Percentiles rank a stretch among this genome's conserved stretches.
Evolutionary conservation across 2,888 invertebrate genomes (phyloP).

Genomic region (Nephrotoma flavescens): DNA sequence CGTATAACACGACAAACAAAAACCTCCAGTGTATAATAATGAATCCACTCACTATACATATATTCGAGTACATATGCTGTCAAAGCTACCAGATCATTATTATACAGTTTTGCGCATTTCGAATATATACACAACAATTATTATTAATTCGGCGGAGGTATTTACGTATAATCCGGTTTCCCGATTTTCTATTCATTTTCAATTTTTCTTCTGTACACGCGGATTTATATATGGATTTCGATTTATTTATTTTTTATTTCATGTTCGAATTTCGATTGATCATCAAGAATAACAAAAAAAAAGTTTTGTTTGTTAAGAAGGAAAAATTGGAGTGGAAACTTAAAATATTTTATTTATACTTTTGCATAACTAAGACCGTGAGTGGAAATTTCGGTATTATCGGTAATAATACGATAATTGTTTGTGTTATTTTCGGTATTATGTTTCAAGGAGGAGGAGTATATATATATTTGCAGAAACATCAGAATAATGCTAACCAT

Average conservation of each 20-base stretch:
- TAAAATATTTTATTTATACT: neutral
- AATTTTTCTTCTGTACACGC: neutral
- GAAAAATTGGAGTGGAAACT: neutral
- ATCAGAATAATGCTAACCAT: no score
- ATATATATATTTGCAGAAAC: no score
- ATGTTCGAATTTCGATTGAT: neutral
- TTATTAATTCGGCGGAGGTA: neutral
- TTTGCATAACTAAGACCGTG: neutral
- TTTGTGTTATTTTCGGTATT: no score
- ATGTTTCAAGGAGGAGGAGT: no score
- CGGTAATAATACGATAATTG: neutral
- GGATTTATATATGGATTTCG: neutral
- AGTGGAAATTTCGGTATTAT: neutral
- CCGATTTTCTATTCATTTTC: neutral
- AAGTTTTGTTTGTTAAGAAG: neutral
- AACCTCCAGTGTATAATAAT: neutral
- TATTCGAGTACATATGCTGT: neutral
- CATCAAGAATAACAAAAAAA: neutral
- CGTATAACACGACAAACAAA: neutral
- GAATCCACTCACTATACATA: neutral
- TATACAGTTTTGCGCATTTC: neutral
- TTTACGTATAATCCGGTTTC: neutral
- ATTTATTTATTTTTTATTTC: neutral
- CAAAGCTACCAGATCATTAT: neutral
- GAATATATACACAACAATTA: neutral